These are phyloP conservation scores for Esox masquinongy DNA, from an alignment of 2,797 vertebrate genomes.

Conservation along the genomic window DNA sequence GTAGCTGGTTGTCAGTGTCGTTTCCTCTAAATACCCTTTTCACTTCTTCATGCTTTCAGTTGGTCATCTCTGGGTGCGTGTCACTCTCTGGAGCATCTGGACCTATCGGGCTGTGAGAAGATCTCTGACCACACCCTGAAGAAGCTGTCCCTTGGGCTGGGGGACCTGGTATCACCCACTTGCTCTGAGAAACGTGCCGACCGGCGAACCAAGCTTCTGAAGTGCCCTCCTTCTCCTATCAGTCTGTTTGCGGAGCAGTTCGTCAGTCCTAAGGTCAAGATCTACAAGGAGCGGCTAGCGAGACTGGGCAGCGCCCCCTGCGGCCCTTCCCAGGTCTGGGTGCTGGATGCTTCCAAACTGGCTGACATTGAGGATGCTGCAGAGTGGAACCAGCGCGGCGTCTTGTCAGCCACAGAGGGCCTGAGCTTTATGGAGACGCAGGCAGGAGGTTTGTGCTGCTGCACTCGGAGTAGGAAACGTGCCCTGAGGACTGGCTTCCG, in stretches of 20 bases:
- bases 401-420: constrained; percentile 65
- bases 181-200: constrained; percentile 70
- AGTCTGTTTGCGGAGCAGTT: constrained; percentile 68
- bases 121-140: constrained; percentile 88
- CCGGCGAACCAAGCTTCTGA: constrained; percentile 72
- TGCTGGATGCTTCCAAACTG: constrained; percentile 84
- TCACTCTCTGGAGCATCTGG: constrained; percentile 85
- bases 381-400: constrained; percentile 80
- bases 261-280: constrained; percentile 58
- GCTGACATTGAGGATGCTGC: constrained; percentile 95
- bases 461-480: constrained; percentile 78
- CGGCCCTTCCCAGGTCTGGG: constrained; percentile 78
- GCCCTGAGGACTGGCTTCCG: constrained; percentile 83
- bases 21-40: neutral
- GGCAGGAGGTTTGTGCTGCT: constrained; percentile 76
- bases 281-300: constrained; percentile 69
- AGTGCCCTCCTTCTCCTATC: constrained; percentile 64
- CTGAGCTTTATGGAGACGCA: constrained; percentile 76
- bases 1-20: neutral
- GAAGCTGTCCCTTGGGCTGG: constrained; percentile 86
- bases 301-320: constrained; percentile 46
- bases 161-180: constrained; percentile 72
- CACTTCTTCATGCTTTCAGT: constrained; percentile 57
- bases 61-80: constrained; percentile 87
- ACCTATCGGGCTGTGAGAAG: constrained; percentile 95